A percentile compares a stretch with the other conserved stretches of the same genome.
These are phyloP conservation scores for Apaloderma vittatum DNA, from an alignment of 2,113 vertebrate species.

Conservation along the genomic window DNA sequence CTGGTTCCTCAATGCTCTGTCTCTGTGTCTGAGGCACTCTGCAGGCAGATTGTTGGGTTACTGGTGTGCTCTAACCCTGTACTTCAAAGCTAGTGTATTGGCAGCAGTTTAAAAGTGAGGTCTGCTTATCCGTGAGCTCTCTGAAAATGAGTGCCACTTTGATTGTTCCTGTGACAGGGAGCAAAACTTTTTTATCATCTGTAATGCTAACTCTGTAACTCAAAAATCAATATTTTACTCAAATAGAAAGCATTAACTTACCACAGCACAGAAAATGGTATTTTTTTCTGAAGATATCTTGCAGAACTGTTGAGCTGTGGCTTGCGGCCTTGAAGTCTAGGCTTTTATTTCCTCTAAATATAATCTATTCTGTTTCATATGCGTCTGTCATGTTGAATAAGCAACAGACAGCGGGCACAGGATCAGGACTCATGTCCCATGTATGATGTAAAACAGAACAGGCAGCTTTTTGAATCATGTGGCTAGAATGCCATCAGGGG, in stretches of 20 bases:
- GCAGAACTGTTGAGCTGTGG: not conserved
- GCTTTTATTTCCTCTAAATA: slow-evolving; percentile 61
- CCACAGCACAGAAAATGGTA: not conserved
- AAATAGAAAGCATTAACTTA: slow-evolving; percentile 19
- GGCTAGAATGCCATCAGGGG: not conserved
- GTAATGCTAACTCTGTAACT: not conserved
- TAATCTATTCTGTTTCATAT: slow-evolving; percentile 4
- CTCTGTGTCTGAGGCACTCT: not conserved
- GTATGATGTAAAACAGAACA: slow-evolving; percentile 14
- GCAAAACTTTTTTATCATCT: not conserved
- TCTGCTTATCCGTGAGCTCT: not conserved
- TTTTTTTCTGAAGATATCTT: slow-evolving; percentile 35
- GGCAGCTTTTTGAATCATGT: slow-evolving; percentile 4
- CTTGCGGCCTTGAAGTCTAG: slow-evolving; percentile 8
- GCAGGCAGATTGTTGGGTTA: not conserved
- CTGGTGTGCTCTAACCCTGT: not conserved
- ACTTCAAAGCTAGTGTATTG: not conserved
- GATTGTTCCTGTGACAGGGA: not conserved
- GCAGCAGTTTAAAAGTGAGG: not conserved
- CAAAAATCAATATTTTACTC: slow-evolving; percentile 5
- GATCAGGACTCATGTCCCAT: not conserved
- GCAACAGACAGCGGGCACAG: slow-evolving; percentile 4
- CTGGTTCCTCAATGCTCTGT: not conserved
- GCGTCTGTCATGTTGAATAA: slow-evolving; percentile 24
- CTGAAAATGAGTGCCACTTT: not conserved